A percentile compares a stretch with the other conserved stretches of the same genome.
Evolutionary conservation across 2,888 invertebrate species (phyloP).

Genomic region (Tetanocera ferruginea): DNA sequence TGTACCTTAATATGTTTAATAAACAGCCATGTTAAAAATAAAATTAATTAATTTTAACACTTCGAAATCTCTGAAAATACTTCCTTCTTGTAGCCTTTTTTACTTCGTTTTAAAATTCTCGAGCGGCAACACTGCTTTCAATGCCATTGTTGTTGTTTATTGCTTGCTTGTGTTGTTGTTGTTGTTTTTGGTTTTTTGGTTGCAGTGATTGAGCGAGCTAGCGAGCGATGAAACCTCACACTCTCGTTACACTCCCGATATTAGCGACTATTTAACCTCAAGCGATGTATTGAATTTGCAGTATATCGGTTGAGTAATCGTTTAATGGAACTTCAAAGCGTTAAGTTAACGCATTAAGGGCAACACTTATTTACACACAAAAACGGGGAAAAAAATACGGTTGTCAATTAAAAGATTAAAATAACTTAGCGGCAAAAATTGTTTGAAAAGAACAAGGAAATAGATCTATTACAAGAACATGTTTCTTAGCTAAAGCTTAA

Average conservation of each 20-base stretch:
- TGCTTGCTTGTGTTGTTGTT: constrained; percentile 1
- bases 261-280: constrained; percentile 39
- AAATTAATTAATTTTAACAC: too few relatives aligned
- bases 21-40: too few relatives aligned
- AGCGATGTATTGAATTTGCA: constrained; percentile 33
- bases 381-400: not conserved
- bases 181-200: constrained; percentile 24
- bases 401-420: not conserved
- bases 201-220: not conserved
- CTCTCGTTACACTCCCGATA: constrained; percentile 5
- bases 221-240: constrained; percentile 5
- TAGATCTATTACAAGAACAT: not conserved
- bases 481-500: not conserved
- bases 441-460: not conserved
- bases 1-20: too few relatives aligned
- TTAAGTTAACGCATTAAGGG: constrained; percentile 11
- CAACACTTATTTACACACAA: not conserved
- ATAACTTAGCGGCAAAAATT: not conserved
- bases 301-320: constrained; percentile 31
- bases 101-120: too few relatives aligned
- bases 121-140: too few relatives aligned
- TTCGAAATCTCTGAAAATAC: too few relatives aligned
- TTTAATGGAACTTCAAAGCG: constrained; percentile 18
- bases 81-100: too few relatives aligned
- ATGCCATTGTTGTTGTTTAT: constrained; percentile 43